Conservation (phyloP, 2,888 invertebrate species). For the Conistra vaccinii region DNA sequence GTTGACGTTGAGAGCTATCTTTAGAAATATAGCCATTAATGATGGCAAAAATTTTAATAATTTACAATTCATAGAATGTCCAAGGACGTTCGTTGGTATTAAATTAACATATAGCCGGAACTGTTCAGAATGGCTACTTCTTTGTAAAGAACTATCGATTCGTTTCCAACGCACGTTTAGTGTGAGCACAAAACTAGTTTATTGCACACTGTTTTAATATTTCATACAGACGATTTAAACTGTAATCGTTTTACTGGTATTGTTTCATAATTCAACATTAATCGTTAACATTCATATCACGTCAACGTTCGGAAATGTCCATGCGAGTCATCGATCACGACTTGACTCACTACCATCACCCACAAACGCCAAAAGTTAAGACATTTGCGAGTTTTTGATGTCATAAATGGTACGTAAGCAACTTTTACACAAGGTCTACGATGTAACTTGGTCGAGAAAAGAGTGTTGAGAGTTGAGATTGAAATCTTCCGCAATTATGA, state of each 20-base stretch:
- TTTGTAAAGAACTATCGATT: constrained; percentile 55
- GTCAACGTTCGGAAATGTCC: constrained; percentile 5
- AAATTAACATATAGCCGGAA: constrained; percentile 70
- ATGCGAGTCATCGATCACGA: neutral
- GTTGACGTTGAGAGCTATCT: neutral
- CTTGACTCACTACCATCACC: neutral
- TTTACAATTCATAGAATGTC: constrained; percentile 64
- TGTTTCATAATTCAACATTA: constrained; percentile 26
- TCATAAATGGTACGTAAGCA: constrained; percentile 13
- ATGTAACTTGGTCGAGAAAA: constrained; percentile 9
- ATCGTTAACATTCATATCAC: constrained; percentile 29
- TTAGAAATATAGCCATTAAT: constrained; percentile 43
- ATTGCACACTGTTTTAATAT: constrained; percentile 60
- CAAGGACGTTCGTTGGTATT: constrained; percentile 62
- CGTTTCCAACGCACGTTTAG: constrained; percentile 60
- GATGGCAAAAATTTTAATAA: constrained; percentile 23
- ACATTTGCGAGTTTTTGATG: neutral
- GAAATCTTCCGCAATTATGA: constrained; percentile 53
- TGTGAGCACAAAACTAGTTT: constrained; percentile 58
- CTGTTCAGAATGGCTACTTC: constrained; percentile 59
- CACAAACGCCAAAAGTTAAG: neutral
- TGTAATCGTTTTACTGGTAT: constrained; percentile 46
- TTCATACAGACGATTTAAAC: constrained; percentile 59
- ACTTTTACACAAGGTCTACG: neutral
- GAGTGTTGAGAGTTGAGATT: neutral